Percentiles rank a stretch among this genome's conserved stretches.
Evolutionary conservation across 1,140 invertebrate genomes (phyloP).

Genomic region (Pygmarrhopalites habei): DNA sequence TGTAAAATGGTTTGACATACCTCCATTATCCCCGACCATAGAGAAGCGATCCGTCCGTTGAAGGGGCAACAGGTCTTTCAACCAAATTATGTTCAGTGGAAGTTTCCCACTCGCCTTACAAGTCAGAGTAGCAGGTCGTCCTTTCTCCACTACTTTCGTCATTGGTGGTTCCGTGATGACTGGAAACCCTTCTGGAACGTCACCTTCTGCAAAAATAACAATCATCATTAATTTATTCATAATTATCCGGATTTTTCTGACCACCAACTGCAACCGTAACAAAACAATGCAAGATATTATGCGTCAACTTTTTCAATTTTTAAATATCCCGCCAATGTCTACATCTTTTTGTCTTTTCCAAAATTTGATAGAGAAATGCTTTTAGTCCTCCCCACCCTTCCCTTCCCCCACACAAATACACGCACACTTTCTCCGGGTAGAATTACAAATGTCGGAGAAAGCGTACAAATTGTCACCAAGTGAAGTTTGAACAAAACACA

Average conservation of each 20-base stretch:
- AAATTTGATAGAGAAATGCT: neutral
- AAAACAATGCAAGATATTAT: neutral
- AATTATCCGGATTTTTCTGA: neutral
- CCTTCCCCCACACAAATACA: neutral
- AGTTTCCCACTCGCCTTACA: constrained; percentile 82
- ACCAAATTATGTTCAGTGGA: constrained; percentile 78
- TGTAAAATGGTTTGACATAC: too few species aligned
- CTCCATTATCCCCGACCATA: constrained; percentile 35
- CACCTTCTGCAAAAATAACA: constrained; percentile 25
- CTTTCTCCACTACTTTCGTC: constrained; percentile 87
- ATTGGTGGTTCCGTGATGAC: constrained; percentile 71
- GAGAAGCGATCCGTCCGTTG: constrained; percentile 33
- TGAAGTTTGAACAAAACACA: too few species aligned
- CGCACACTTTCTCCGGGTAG: too few species aligned
- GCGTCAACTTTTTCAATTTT: neutral
- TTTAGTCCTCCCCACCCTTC: neutral
- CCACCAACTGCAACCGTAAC: neutral
- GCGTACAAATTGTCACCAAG: too few species aligned
- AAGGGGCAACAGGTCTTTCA: constrained; percentile 82
- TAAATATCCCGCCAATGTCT: too few species aligned
- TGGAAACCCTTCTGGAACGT: constrained; percentile 79
- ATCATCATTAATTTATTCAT: neutral
- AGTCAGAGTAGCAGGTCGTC: constrained; percentile 76
- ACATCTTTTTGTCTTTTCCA: too few species aligned
- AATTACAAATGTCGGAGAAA: too few species aligned